These are phyloP conservation scores for Atlantisia rogersi DNA, from an alignment of 2,113 vertebrate genomes.

Conservation along the genomic window DNA sequence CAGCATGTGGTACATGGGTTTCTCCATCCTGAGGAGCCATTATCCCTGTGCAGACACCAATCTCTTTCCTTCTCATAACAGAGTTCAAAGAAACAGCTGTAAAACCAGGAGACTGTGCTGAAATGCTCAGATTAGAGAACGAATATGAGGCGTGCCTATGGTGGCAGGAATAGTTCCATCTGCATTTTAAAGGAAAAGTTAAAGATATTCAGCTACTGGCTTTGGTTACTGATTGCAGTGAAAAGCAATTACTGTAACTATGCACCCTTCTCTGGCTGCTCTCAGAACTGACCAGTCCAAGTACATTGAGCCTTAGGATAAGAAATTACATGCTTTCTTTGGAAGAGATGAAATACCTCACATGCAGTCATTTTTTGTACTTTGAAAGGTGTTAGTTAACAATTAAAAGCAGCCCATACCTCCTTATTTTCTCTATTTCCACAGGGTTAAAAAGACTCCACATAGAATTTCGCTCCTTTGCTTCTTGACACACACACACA, in stretches of 20 bases:
- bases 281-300: neutral
- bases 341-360: neutral
- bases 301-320: neutral
- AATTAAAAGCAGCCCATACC: neutral
- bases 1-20: fast-evolving
- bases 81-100: neutral
- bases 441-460: neutral
- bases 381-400: neutral
- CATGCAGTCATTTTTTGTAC: neutral
- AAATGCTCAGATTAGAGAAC: neutral
- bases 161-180: neutral
- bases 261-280: neutral
- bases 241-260: constrained; percentile 13
- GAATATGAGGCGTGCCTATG: neutral
- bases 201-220: neutral
- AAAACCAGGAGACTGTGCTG: neutral
- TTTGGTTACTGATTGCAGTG: neutral
- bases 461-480: neutral
- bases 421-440: neutral
- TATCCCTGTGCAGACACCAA: fast-evolving
- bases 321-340: neutral
- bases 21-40: neutral
- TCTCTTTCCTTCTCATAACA: neutral
- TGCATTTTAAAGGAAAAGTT: neutral
- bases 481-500: neutral